Base-by-base conservation (phyloP, 1,140 invertebrate species). In the Gonioctena quinquepunctata region DNA sequence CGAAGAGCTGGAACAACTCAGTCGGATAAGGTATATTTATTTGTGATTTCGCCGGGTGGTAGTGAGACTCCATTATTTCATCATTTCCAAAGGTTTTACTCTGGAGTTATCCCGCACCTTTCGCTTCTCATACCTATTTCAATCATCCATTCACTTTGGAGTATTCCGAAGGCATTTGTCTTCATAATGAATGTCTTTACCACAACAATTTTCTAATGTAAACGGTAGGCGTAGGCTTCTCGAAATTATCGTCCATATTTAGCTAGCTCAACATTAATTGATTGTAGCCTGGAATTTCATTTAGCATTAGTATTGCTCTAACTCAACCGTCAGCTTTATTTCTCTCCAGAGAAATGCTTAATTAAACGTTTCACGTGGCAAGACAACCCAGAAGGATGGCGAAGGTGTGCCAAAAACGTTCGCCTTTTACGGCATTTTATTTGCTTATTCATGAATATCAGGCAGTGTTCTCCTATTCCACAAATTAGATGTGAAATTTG, bases 221-320 rank as follows among this genome's bases (percentile, higher is more conserved):
- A n/a, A 22, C 50, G 50, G 3, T 54, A 54, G 18, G 19, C 50
- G 50, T 11, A n/a, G 33, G 33, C 33, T 42, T 42, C 50, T 54
- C 18, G 50, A 54, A 54, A 54, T 16, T 54, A 54, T 18, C 50
- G 16, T 18, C 50, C 50, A 54, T 54, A 54, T 54, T 54, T 54
- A 54, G 50, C 50, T 54, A 18, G 50, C 50, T 54, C 18, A 19
- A 54, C 50, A 54, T 54, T 54, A 54, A 54, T 54, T 54, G 50
- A 54, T 54, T 54, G 50, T 54, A 54, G 50, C 18, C 50, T 54
- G 50, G 50, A 54, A 54, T 54, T 54, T 54, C 50, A 54, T 54
- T 54, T 54, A 54, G 50, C 50, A 54, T 54, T 19, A 18, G 13
- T 13, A 54, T 54, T 54, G 50, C 50, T 54, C 21, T 54, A 54